phyloP scores from a whole-genome alignment of 2,888 invertebrate species.

The Cryptops parisi region DNA sequence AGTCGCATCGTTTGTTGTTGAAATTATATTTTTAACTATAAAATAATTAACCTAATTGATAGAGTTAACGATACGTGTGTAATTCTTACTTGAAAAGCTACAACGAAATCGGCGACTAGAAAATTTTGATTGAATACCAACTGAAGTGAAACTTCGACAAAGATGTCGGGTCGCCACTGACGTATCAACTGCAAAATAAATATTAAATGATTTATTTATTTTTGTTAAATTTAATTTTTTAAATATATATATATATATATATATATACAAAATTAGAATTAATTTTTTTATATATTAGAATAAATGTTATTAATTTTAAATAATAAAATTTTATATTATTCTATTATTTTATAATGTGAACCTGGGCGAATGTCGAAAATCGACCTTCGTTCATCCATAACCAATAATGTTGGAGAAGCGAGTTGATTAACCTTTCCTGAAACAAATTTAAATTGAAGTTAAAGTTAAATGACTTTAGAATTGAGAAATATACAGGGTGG shows the following conservation, averaged over 20 bases:
- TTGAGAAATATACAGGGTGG: not conserved
- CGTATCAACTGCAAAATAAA: slow-evolving; percentile 12
- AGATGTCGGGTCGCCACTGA: slow-evolving; percentile 14
- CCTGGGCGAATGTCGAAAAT: slow-evolving; percentile 7
- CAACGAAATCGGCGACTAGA: not conserved
- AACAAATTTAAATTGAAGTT: not conserved
- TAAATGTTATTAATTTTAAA: not conserved
- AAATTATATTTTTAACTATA: too few relatives aligned
- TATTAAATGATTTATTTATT: not conserved
- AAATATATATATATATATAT: too few relatives aligned
- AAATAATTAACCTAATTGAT: too few relatives aligned
- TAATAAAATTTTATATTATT: not conserved
- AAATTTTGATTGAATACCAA: slow-evolving; percentile 9
- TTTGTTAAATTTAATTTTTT: too few relatives aligned
- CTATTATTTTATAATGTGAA: too few relatives aligned
- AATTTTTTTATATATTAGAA: too few relatives aligned
- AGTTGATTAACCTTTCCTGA: slow-evolving; percentile 6
- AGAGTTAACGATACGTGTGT: not conserved
- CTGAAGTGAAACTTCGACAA: slow-evolving; percentile 14
- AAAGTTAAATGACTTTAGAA: not conserved
- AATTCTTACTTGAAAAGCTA: not conserved
- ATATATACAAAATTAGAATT: too few relatives aligned
- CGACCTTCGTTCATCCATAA: slow-evolving; percentile 4
- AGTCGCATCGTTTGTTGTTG: too few relatives aligned
- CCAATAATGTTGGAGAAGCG: not conserved